These are phyloP conservation scores for Dusona sp. DNA, from an alignment of 2,888 invertebrate genomes.

Conservation along the genomic window DNA sequence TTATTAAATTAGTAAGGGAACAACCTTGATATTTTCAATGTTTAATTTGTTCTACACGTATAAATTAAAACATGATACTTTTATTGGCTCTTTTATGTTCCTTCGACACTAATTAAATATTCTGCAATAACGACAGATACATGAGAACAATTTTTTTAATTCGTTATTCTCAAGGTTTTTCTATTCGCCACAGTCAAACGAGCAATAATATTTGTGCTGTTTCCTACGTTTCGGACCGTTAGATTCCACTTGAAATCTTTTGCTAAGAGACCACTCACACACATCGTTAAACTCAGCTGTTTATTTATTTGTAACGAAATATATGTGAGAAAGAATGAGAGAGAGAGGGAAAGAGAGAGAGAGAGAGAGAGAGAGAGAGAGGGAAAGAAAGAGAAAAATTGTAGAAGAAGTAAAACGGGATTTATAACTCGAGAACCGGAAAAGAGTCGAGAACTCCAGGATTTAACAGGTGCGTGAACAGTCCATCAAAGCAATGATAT, in stretches of 20 bases:
- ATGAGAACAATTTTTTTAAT: constrained; percentile 3
- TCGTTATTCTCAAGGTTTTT: constrained; percentile 16
- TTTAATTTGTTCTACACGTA: neutral
- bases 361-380: constrained; percentile 18
- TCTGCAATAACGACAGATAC: neutral
- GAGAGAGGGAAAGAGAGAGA: neutral
- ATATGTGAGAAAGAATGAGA: constrained; percentile 1
- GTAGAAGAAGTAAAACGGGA: constrained; percentile 65
- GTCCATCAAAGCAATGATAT: constrained; percentile 62
- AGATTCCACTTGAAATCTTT: constrained; percentile 57
- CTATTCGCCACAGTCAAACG: constrained; percentile 13
- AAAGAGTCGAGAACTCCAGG: constrained; percentile 63
- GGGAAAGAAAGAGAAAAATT: constrained; percentile 19
- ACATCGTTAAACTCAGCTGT: constrained; percentile 18
- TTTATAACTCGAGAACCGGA: constrained; percentile 68
- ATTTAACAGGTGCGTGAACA: constrained; percentile 71
- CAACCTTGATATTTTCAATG: neutral
- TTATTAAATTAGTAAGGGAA: neutral
- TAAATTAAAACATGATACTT: constrained; percentile 11
- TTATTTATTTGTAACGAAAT: constrained; percentile 41
- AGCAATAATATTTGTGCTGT: constrained; percentile 30
- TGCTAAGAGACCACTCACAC: constrained; percentile 25
- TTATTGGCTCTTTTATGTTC: neutral
- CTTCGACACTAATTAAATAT: neutral
- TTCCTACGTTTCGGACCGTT: constrained; percentile 47